A percentile compares a stretch with the other conserved stretches of the same genome.
Conservation (phyloP, 2,888 invertebrate species). For the Tiliacea aurago region DNA sequence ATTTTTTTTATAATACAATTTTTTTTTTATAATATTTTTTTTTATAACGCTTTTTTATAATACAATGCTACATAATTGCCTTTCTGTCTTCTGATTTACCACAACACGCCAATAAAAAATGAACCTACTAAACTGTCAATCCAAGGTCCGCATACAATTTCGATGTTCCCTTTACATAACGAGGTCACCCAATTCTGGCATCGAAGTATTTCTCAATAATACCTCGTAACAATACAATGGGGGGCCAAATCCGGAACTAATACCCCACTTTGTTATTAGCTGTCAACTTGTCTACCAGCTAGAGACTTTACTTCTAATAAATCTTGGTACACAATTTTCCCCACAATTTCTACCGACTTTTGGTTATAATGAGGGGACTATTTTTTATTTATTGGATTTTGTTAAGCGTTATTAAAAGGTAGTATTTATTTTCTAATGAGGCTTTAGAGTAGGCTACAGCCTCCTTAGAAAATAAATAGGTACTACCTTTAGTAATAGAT, state of each 20-base stretch:
- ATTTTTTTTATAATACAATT: neutral
- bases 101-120: neutral
- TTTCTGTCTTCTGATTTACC: neutral
- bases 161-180: slow-evolving; percentile 21
- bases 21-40: neutral
- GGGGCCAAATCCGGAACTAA: slow-evolving; percentile 69
- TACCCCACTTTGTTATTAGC: slow-evolving; percentile 71
- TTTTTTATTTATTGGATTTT: slow-evolving; percentile 47
- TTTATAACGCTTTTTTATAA: neutral
- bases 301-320: slow-evolving; percentile 66
- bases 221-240: slow-evolving; percentile 63
- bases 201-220: slow-evolving; percentile 54
- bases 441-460: neutral
- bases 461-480: too few relatives aligned
- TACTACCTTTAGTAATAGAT: too few relatives aligned
- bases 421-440: neutral
- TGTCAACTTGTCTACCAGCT: slow-evolving; percentile 73
- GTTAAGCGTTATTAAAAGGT: neutral
- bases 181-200: slow-evolving; percentile 25
- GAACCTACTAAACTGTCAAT: slow-evolving; percentile 6
- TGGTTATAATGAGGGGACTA: slow-evolving; percentile 49
- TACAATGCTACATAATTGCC: too few relatives aligned
- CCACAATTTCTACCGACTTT: slow-evolving; percentile 39
- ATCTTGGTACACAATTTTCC: slow-evolving; percentile 54
- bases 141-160: slow-evolving; percentile 3